phyloP scores from a whole-genome alignment of 2,888 invertebrate genomes.

The Venusia cambrica region DNA sequence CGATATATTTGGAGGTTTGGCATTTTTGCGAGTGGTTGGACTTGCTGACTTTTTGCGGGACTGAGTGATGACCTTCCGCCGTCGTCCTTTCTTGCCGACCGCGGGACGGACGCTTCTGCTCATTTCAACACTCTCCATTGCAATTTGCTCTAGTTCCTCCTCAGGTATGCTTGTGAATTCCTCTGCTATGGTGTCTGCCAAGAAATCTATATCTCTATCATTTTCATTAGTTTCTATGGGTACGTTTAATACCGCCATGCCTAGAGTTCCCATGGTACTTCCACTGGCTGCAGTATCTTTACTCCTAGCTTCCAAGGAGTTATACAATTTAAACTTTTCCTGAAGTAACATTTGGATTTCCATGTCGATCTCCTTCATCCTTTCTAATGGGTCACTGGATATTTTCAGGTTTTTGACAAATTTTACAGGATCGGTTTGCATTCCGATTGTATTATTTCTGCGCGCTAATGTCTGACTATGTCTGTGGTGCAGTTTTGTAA shows the following conservation, averaged over 20 bases:
- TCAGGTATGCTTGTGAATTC: conserved; percentile 65
- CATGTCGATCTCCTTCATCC: conserved; percentile 82
- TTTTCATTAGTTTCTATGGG: conserved; percentile 37
- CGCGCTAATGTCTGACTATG: conserved; percentile 52
- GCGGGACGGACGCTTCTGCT: conserved; percentile 27
- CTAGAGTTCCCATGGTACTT: conserved; percentile 51
- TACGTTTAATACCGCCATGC: conserved; percentile 68
- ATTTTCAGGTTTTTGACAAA: conserved; percentile 33
- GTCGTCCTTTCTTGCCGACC: conserved; percentile 38
- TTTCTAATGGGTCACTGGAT: conserved; percentile 64
- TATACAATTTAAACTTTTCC: conserved; percentile 81
- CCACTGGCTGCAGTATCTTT: conserved; percentile 31
- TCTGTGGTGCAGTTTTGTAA: conserved; percentile 42
- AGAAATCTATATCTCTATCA: conserved; percentile 17
- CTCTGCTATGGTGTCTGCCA: conserved; percentile 57
- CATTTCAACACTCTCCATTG: conserved; percentile 50
- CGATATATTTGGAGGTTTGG: conserved; percentile 60
- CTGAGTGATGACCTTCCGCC: conserved; percentile 38
- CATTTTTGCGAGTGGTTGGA: conserved; percentile 44
- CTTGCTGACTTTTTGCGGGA: conserved; percentile 45
- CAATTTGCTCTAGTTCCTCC: conserved; percentile 67
- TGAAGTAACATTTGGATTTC: conserved; percentile 79
- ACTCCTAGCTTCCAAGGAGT: conserved; percentile 63
- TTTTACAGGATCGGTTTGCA: conserved; percentile 53
- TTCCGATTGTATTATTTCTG: conserved; percentile 36